Conservation (phyloP, 2,797 vertebrate species). For the Lithobates sylvaticus region DNA sequence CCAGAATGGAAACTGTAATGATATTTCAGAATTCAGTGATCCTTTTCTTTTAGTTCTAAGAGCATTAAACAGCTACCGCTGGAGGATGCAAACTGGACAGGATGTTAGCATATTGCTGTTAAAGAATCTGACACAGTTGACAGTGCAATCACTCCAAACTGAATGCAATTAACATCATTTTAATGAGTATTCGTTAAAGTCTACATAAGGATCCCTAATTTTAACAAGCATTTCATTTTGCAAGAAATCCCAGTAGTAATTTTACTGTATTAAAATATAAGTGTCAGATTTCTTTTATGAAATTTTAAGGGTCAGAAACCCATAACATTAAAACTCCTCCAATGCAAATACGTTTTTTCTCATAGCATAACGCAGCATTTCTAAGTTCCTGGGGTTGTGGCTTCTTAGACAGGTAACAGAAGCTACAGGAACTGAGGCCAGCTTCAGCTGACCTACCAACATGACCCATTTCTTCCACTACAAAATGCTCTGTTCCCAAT, state of each 20-base stretch:
- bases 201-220: conserved; percentile 16
- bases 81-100: conserved; percentile 19
- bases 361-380: neutral
- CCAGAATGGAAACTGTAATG: conserved; percentile 5
- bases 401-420: neutral
- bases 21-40: conserved; percentile 6
- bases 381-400: neutral
- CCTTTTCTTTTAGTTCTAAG: neutral
- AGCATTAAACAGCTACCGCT: neutral
- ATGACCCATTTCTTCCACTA: neutral
- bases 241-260: neutral
- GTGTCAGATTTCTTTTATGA: neutral
- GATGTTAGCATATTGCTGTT: conserved; percentile 23
- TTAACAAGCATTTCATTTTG: conserved; percentile 16
- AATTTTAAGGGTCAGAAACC: neutral
- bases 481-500: neutral
- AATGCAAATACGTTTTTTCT: neutral
- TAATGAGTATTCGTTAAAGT: conserved; percentile 21
- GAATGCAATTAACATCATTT: conserved; percentile 24
- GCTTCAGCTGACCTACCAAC: neutral
- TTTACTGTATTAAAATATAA: neutral
- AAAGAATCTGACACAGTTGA: neutral
- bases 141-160: conserved; percentile 12
- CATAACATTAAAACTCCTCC: neutral
- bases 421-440: neutral